Percentiles rank a stretch among this genome's conserved stretches.
These are phyloP conservation scores for Hyalella azteca DNA, from an alignment of 2,888 invertebrate species.

Conservation along the genomic window DNA sequence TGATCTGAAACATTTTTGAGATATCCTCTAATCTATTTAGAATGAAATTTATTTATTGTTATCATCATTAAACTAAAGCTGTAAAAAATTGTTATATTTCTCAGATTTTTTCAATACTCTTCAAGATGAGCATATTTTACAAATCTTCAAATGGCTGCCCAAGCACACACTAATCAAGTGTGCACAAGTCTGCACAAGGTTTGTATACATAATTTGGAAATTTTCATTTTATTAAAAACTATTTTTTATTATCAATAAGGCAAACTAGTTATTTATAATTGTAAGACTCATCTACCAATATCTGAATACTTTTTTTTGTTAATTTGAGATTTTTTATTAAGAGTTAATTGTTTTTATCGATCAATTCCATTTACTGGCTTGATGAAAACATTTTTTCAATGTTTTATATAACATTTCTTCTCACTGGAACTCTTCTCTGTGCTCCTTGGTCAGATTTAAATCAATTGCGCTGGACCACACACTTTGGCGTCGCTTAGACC, in stretches of 20 bases:
- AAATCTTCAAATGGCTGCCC: conserved; percentile 81
- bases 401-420: background rate
- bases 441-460: conserved; percentile 70
- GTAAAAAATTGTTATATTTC: background rate
- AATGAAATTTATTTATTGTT: background rate
- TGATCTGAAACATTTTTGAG: background rate
- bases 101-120: conserved; percentile 63
- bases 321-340: background rate
- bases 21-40: background rate
- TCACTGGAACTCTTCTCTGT: background rate
- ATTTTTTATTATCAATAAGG: background rate
- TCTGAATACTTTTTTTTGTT: background rate
- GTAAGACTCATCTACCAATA: background rate
- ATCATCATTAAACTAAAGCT: no score
- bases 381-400: background rate
- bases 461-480: conserved; percentile 81
- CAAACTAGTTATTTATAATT: background rate
- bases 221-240: background rate
- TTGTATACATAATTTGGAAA: background rate
- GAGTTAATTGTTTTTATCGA: background rate
- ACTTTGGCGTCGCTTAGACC: conserved; percentile 83
- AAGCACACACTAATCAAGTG: conserved; percentile 76
- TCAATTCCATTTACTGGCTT: background rate
- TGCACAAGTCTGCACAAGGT: conserved; percentile 68
- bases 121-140: conserved; percentile 84